Conservation (phyloP, 1,140 invertebrate genomes). For the Himalopsyche phryganea region DNA sequence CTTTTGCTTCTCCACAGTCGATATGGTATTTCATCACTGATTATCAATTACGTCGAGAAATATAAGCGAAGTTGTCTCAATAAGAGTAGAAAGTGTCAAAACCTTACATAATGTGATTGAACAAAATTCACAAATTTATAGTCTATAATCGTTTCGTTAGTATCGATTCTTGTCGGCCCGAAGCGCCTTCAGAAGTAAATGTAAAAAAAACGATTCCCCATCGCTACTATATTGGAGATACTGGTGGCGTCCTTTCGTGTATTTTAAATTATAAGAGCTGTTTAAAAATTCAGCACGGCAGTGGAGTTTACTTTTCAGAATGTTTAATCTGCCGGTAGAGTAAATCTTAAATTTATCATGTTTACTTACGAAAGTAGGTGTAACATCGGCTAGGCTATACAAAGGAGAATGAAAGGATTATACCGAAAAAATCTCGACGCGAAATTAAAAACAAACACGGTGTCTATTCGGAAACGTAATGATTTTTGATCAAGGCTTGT, state of each 20-base stretch:
- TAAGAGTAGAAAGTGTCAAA: too few relatives aligned
- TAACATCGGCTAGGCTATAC: slow-evolving; percentile 4
- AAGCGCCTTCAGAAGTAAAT: too few relatives aligned
- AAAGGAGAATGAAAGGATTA: slow-evolving; percentile 15
- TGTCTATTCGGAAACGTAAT: background rate
- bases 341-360: slow-evolving; percentile 31
- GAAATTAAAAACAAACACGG: slow-evolving; percentile 23
- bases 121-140: too few relatives aligned
- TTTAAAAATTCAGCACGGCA: slow-evolving; percentile 30
- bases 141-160: too few relatives aligned
- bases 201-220: background rate
- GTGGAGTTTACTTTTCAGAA: slow-evolving; percentile 29
- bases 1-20: too few relatives aligned
- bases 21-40: too few relatives aligned
- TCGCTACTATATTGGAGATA: slow-evolving; percentile 3
- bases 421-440: slow-evolving; percentile 16
- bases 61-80: too few relatives aligned
- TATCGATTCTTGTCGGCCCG: too few relatives aligned
- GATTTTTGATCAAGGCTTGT: background rate
- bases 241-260: slow-evolving; percentile 9
- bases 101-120: too few relatives aligned
- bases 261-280: slow-evolving; percentile 32
- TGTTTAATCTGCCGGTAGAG: slow-evolving; percentile 31
- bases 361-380: slow-evolving; percentile 17
- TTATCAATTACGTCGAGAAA: too few relatives aligned